Base-by-base conservation (phyloP, 2,113 vertebrate genomes). In the Mastomys natalensis region DNA sequence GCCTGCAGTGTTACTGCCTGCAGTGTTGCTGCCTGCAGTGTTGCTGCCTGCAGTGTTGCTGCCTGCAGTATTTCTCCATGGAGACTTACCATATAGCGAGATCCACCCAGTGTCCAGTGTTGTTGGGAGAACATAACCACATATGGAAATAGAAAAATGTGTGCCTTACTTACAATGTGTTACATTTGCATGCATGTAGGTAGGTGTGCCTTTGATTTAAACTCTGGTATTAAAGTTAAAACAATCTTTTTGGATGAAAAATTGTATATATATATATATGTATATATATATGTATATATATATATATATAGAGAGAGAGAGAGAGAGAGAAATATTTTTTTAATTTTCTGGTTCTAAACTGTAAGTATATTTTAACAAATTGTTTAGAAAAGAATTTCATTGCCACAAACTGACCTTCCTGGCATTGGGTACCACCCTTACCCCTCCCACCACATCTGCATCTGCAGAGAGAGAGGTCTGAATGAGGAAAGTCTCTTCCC, bases 321-420 rank as follows among this genome's bases (percentile, higher is more conserved):
- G 40, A 31, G 89, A 94, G 74, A 80, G 21, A 60, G 34, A 68
- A 26, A 29, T 17, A 60, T 60, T 76, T 91, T 51, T 93, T 60
- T 5, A 95, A 87, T 26, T 7, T 78, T 89, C 26, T 82, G 22
- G 82, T 60, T 76, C 43, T 70, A 43, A 84, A 93, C 82, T 72
- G 34, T 37, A 48, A 48, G 55, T 34, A 73, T 78, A 60, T 87
- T 87, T 90, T 53, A 76, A 91, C 16, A 40, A 5, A 34, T 29
- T 84, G 34, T 43, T 97, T 91, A 76, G 76, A 68, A 90, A 94
- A 91, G 31, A 70, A n/a, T 29, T 62, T 7, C 8, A 70, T n/a
- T 1, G 62, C 87, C 55, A 66, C 43, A 22, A 74, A 86, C 19
- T 19, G 17, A 80, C 4, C 24, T 90, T 85, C 70, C 51, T 72